Percentiles rank a stretch among this genome's conserved stretches.
These are phyloP conservation scores for Silvanus unidentatus DNA, from an alignment of 2,888 invertebrate species.

Conservation along the genomic window DNA sequence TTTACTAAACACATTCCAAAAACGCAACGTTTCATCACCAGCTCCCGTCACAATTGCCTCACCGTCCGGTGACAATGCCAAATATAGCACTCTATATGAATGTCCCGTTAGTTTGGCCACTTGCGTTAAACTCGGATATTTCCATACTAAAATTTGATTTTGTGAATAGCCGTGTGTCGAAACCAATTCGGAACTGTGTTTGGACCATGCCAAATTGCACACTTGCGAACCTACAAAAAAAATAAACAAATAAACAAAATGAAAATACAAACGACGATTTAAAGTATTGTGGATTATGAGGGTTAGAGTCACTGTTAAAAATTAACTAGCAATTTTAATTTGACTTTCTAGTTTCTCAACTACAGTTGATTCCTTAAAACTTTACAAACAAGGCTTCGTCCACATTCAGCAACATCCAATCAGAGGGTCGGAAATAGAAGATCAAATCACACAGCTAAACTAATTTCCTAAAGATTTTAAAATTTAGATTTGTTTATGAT, in stretches of 20 bases:
- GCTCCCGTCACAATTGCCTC: slow-evolving; percentile 99
- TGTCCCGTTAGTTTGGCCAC: slow-evolving; percentile 97
- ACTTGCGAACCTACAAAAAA: slow-evolving; percentile 78
- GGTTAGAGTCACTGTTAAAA: not conserved
- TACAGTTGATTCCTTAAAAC: too few species aligned
- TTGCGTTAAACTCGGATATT: slow-evolving; percentile 94
- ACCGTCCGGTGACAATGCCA: slow-evolving; percentile 96
- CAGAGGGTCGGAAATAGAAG: too few species aligned
- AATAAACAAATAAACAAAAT: too few species aligned
- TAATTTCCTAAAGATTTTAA: too few species aligned
- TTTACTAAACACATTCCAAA: slow-evolving; percentile 99
- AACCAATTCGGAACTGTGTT: slow-evolving; percentile 95
- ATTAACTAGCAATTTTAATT: too few species aligned
- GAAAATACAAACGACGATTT: too few species aligned
- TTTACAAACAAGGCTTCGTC: too few species aligned
- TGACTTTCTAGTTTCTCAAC: too few species aligned
- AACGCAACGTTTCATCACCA: slow-evolving; percentile 94
- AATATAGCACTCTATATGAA: slow-evolving; percentile 89
- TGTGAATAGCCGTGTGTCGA: slow-evolving; percentile 98
- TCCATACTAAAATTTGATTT: slow-evolving; percentile 98
- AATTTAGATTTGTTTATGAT: too few species aligned
- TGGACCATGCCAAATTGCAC: slow-evolving; percentile 98
- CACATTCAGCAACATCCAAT: too few species aligned
- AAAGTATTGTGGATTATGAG: slow-evolving; percentile 4
- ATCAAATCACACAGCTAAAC: too few species aligned